A percentile compares a stretch with the other conserved stretches of the same genome.
Evolutionary conservation across 2,888 invertebrate species (phyloP).

Genomic region (Leptogaster cylindrica): DNA sequence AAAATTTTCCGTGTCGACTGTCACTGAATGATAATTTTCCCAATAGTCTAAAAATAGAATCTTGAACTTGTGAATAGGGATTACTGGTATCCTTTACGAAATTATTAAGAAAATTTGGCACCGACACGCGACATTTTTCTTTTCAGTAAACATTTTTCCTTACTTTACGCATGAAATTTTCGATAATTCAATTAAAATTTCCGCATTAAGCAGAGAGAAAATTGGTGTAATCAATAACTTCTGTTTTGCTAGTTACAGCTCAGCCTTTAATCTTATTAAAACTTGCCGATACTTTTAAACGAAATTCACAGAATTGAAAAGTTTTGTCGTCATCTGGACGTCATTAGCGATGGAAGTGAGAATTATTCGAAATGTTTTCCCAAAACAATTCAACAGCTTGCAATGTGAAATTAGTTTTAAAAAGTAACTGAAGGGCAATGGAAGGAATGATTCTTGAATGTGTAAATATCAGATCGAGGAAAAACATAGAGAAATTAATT

Average conservation of each 20-base stretch:
- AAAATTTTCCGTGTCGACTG: too few species aligned
- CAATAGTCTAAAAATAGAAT: too few species aligned
- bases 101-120: too few species aligned
- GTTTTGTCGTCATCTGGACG: conserved; percentile 19
- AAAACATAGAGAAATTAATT: too few species aligned
- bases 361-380: conserved; percentile 37
- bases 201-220: background rate
- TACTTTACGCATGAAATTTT: conserved; percentile 7
- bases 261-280: conserved; percentile 27
- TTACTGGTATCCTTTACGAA: too few species aligned
- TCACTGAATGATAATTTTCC: too few species aligned
- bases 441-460: too few species aligned
- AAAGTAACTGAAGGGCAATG: too few species aligned
- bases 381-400: conserved; percentile 32
- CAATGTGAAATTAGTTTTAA: too few species aligned
- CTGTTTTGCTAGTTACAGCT: background rate
- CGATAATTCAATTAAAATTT: conserved; percentile 24
- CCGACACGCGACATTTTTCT: too few species aligned
- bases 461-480: too few species aligned
- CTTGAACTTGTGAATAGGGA: too few species aligned
- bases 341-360: background rate
- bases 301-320: conserved; percentile 18
- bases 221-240: conserved; percentile 17
- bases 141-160: background rate
- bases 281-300: conserved; percentile 2